Evolutionary conservation across 1,140 invertebrate genomes (phyloP).

Genomic region (Trachymyrmex septentrionalis): DNA sequence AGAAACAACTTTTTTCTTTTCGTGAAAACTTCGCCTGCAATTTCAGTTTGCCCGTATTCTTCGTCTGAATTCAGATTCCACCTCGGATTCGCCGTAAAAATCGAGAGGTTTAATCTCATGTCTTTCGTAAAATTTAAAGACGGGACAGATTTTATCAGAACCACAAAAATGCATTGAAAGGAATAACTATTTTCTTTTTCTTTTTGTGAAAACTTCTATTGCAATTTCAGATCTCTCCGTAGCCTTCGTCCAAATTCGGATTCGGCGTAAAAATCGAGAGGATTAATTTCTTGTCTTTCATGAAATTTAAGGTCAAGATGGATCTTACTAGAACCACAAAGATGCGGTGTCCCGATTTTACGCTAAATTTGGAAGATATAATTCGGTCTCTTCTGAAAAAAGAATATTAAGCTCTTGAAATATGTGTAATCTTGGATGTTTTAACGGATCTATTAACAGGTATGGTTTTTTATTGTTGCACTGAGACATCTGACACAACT

Average conservation of each 20-base stretch:
- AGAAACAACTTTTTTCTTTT: too few species aligned
- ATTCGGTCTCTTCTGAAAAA: background rate
- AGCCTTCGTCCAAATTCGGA: background rate
- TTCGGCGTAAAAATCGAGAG: background rate
- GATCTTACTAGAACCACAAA: background rate
- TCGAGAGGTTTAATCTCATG: too few species aligned
- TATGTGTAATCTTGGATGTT: background rate
- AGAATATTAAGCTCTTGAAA: background rate
- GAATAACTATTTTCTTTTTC: background rate
- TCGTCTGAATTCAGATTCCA: too few species aligned
- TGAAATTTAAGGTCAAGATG: background rate
- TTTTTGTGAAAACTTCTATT: background rate
- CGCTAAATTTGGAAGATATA: background rate
- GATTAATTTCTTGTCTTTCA: conserved; percentile 29
- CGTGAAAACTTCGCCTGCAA: too few species aligned
- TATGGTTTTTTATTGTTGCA: background rate
- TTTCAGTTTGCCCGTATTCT: too few species aligned
- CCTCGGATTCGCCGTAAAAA: too few species aligned
- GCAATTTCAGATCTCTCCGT: background rate
- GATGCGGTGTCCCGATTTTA: background rate
- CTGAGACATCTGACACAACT: background rate
- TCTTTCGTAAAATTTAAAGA: too few species aligned
- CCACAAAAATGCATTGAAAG: background rate
- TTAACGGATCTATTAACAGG: background rate
- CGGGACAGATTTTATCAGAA: too few species aligned